phyloP scores from a whole-genome alignment of 2,888 invertebrate species.

The Mythimna vitellina region DNA sequence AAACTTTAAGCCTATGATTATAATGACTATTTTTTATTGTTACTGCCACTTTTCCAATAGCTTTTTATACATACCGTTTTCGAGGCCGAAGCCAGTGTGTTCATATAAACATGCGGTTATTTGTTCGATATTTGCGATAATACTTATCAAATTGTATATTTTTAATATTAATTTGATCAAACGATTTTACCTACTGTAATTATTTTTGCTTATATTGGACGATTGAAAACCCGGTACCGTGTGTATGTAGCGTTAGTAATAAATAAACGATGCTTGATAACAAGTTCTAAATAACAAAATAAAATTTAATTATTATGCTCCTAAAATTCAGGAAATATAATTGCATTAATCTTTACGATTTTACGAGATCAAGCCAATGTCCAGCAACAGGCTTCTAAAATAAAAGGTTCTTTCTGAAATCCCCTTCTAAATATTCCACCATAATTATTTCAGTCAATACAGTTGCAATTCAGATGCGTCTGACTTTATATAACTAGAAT shows the following conservation, averaged over 20 bases:
- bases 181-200: conserved; percentile 67
- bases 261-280: conserved; percentile 75
- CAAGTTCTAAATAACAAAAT: conserved; percentile 40
- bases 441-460: conserved; percentile 11
- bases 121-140: conserved; percentile 56
- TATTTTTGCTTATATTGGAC: conserved; percentile 73
- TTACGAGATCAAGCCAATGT: conserved; percentile 1
- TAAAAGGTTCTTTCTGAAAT: neutral
- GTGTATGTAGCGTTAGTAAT: conserved; percentile 80
- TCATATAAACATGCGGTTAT: conserved; percentile 80
- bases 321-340: neutral
- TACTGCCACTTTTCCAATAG: conserved; percentile 33
- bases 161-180: conserved; percentile 67
- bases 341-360: neutral
- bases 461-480: conserved; percentile 22
- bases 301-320: neutral
- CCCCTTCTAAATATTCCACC: neutral
- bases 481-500: neutral
- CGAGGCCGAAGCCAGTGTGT: conserved; percentile 34
- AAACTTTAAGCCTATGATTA: conserved; percentile 23
- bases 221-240: conserved; percentile 81
- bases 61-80: conserved; percentile 31
- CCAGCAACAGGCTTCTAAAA: conserved; percentile 18
- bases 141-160: conserved; percentile 56
- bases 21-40: conserved; percentile 40